Percentiles rank a stretch among this genome's conserved stretches.
Conservation (phyloP, 2,888 invertebrate species). For the Parnassius apollo region DNA sequence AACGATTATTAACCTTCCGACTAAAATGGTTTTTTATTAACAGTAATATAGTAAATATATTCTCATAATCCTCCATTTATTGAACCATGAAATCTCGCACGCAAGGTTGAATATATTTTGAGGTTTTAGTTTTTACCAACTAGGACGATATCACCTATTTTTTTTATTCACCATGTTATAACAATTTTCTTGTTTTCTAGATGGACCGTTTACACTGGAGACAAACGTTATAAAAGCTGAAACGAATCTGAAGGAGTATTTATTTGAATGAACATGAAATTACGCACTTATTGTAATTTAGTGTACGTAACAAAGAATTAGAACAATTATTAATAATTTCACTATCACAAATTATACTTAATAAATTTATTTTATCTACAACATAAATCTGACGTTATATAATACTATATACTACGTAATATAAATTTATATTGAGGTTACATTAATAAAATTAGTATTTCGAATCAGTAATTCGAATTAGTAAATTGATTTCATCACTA, state of each 20-base stretch:
- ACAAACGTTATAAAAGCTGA: constrained; percentile 29
- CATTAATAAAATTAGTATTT: too few relatives aligned
- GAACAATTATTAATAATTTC: not conserved
- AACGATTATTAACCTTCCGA: too few relatives aligned
- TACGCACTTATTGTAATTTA: not conserved
- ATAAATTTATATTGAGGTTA: not conserved
- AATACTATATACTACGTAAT: not conserved
- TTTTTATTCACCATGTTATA: not conserved
- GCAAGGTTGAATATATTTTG: too few relatives aligned
- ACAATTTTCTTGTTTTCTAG: constrained; percentile 46
- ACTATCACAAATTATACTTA: not conserved
- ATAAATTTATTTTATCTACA: not conserved
- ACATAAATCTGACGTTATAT: not conserved
- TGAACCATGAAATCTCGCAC: too few relatives aligned
- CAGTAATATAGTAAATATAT: too few relatives aligned
- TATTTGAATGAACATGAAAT: constrained; percentile 15
- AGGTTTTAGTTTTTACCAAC: too few relatives aligned
- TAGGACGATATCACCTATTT: not conserved
- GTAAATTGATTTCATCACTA: too few relatives aligned
- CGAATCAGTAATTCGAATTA: too few relatives aligned
- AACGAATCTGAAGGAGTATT: constrained; percentile 25
- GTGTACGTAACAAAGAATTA: not conserved
- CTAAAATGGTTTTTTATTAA: too few relatives aligned
- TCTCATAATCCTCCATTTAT: too few relatives aligned
- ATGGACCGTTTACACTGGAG: constrained; percentile 72